A percentile compares a stretch with the other conserved stretches of the same genome.
phyloP scores from a whole-genome alignment of 2,113 vertebrate species.

The Girardinichthys multiradiatus region DNA sequence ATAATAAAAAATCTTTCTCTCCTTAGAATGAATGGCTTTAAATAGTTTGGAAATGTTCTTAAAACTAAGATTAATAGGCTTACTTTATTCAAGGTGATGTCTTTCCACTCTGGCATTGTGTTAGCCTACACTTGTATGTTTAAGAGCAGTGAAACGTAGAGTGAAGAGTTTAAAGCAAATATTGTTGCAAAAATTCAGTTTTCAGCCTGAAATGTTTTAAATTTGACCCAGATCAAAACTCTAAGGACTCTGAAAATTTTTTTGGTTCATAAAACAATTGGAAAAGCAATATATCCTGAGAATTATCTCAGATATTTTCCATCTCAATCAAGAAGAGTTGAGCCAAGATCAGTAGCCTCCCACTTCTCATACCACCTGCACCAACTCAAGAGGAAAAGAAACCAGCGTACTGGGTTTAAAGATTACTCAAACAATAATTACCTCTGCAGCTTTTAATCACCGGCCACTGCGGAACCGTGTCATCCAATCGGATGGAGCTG shows the following conservation, averaged over 20 bases:
- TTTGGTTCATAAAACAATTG: neutral
- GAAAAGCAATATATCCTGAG: neutral
- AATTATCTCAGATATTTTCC: neutral
- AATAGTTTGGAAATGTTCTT: too few species aligned
- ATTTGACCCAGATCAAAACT: neutral
- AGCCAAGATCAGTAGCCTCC: too few species aligned
- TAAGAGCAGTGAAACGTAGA: too few species aligned
- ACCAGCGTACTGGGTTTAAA: neutral
- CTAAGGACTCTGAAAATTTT: neutral
- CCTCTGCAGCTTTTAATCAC: neutral
- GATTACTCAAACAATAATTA: constrained; percentile 13
- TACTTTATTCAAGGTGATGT: too few species aligned
- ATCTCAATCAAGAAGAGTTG: neutral
- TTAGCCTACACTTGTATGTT: too few species aligned
- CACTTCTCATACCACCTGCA: neutral
- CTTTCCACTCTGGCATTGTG: too few species aligned
- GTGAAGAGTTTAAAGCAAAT: too few species aligned
- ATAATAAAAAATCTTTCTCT: too few species aligned
- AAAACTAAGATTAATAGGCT: too few species aligned
- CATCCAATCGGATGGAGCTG: constrained; percentile 26
- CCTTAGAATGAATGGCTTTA: too few species aligned
- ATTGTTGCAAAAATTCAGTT: neutral
- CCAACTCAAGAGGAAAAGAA: neutral
- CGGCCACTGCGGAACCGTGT: neutral
- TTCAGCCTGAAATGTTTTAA: neutral